phyloP scores from a whole-genome alignment of 2,113 vertebrate genomes.

The Falcunculus frontatus region DNA sequence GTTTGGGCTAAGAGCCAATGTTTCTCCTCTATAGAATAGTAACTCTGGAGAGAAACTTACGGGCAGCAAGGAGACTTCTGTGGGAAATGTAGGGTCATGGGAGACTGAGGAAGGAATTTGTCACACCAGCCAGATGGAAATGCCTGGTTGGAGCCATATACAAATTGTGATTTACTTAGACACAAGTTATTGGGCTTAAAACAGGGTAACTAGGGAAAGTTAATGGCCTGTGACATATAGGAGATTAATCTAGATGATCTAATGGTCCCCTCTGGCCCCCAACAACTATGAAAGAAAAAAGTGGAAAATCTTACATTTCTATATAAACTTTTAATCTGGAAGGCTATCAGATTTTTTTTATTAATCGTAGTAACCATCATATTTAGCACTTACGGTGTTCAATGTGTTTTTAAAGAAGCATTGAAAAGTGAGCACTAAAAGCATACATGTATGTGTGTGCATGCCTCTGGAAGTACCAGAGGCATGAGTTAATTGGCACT shows the following conservation, averaged over 20 bases:
- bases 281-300: background rate
- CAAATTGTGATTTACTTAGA: background rate
- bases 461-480: background rate
- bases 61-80: background rate
- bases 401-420: background rate
- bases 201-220: background rate
- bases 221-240: conserved; percentile 8
- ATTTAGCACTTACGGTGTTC: background rate
- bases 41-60: background rate
- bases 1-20: background rate
- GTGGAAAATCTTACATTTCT: background rate
- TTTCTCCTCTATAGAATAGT: background rate
- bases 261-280: background rate
- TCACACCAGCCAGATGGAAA: background rate
- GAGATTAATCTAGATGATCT: conserved; percentile 6
- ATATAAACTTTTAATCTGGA: background rate
- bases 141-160: background rate
- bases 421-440: background rate
- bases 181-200: background rate
- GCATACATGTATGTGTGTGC: no score
- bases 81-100: background rate
- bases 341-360: background rate
- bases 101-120: background rate
- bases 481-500: background rate
- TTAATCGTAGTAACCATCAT: background rate